phyloP scores from a whole-genome alignment of 2,888 invertebrate species.

The Coronaproctus castanopsis region DNA sequence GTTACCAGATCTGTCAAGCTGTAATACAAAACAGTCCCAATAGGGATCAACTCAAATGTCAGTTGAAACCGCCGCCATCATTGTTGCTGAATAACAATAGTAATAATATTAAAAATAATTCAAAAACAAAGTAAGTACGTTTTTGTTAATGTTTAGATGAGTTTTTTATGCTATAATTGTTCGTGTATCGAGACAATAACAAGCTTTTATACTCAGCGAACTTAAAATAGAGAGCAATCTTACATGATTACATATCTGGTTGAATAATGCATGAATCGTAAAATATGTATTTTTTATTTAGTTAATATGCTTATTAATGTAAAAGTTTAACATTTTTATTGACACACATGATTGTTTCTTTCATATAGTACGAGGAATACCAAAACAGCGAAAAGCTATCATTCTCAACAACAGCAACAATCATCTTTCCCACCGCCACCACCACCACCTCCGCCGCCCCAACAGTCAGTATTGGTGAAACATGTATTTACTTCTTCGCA shows the following conservation, averaged over 20 bases:
- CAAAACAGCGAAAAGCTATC: conserved; percentile 7
- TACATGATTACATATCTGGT: too few species aligned
- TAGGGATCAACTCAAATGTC: conserved; percentile 63
- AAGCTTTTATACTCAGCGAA: too few species aligned
- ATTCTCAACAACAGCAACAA: not conserved
- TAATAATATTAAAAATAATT: conserved; percentile 12
- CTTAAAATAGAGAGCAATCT: too few species aligned
- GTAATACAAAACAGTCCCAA: conserved; percentile 84
- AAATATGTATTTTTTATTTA: too few species aligned
- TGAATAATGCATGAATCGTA: too few species aligned
- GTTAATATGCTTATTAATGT: too few species aligned
- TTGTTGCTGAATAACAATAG: conserved; percentile 31
- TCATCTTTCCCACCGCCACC: not conserved
- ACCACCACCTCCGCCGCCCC: not conserved
- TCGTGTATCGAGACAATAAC: too few species aligned
- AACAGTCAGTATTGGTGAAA: conserved; percentile 36
- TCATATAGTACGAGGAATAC: too few species aligned
- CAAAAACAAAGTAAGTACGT: conserved; percentile 11
- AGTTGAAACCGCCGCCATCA: conserved; percentile 67
- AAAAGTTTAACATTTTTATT: too few species aligned
- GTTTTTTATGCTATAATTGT: too few species aligned
- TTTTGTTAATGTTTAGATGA: too few species aligned
- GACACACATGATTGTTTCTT: too few species aligned
- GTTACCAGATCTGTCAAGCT: conserved; percentile 71
- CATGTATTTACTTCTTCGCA: conserved; percentile 37